Percentiles rank a stretch among this genome's conserved stretches.
Evolutionary conservation across 2,113 vertebrate species (phyloP).

Genomic region (Serilophus lunatus): DNA sequence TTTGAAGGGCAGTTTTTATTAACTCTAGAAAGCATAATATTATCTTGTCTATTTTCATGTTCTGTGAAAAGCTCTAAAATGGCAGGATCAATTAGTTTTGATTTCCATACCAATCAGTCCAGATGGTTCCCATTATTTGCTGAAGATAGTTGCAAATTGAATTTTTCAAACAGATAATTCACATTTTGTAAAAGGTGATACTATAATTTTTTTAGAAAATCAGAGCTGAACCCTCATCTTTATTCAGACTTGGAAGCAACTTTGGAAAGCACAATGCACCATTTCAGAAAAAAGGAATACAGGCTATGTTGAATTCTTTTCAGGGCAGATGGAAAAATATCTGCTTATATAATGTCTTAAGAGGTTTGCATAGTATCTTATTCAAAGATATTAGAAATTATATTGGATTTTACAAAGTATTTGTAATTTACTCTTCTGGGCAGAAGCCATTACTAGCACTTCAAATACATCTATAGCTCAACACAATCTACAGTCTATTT

Average conservation of each 20-base stretch:
- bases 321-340: not conserved
- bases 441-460: not conserved
- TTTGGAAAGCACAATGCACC: not conserved
- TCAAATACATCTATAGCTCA: not conserved
- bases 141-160: slow-evolving; percentile 49
- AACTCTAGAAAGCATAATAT: slow-evolving; percentile 54
- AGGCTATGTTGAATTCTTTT: not conserved
- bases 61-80: slow-evolving; percentile 54
- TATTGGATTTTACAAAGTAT: not conserved
- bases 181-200: slow-evolving; percentile 4
- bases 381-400: not conserved
- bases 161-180: slow-evolving; percentile 45
- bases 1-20: slow-evolving; percentile 45
- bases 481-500: not conserved
- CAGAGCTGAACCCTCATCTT: not conserved
- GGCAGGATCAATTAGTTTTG: slow-evolving; percentile 64
- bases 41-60: slow-evolving; percentile 60
- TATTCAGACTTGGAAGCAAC: not conserved
- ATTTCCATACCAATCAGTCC: slow-evolving; percentile 58
- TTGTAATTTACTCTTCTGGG: not conserved
- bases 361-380: not conserved
- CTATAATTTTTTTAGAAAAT: not conserved
- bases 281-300: not conserved
- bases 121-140: slow-evolving; percentile 66
- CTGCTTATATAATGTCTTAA: not conserved